phyloP scores from a whole-genome alignment of 1,140 invertebrate genomes.

The Paramacrobiotus metropolitanus region DNA sequence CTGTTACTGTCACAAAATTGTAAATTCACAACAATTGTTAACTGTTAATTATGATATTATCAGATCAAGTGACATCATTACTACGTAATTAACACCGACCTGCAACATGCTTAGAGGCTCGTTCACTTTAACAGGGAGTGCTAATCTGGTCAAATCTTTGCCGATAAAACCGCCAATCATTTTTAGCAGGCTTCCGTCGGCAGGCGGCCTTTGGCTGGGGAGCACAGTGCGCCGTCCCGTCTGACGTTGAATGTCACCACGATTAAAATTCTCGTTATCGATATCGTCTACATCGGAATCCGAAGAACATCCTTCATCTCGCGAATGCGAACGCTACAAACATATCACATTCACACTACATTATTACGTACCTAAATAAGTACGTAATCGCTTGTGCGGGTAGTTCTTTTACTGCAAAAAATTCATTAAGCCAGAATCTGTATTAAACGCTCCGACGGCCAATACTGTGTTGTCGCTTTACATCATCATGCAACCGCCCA shows the following conservation, averaged over 20 bases:
- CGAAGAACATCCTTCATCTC: not conserved
- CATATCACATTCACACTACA: too few species aligned
- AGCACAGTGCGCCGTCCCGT: conserved; percentile 44
- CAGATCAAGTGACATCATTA: too few species aligned
- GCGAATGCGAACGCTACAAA: not conserved
- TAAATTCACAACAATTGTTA: too few species aligned
- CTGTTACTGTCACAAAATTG: too few species aligned
- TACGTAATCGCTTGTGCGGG: too few species aligned
- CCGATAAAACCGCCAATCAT: conserved; percentile 59
- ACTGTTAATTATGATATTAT: too few species aligned
- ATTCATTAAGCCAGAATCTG: too few species aligned
- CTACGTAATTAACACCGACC: conserved; percentile 9
- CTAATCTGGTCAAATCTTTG: conserved; percentile 57
- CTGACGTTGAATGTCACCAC: not conserved
- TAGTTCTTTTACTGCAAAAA: too few species aligned
- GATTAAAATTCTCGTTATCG: not conserved
- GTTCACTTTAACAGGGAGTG: conserved; percentile 55
- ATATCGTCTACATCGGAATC: not conserved
- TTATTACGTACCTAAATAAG: too few species aligned
- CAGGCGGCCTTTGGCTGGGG: conserved; percentile 41
- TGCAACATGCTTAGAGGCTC: conserved; percentile 60
- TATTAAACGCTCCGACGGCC: too few species aligned
- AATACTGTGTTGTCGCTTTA: too few species aligned
- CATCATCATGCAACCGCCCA: too few species aligned
- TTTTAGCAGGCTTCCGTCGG: conserved; percentile 51